phyloP scores from a whole-genome alignment of 2,888 invertebrate genomes.

The Lissonota sp. region DNA sequence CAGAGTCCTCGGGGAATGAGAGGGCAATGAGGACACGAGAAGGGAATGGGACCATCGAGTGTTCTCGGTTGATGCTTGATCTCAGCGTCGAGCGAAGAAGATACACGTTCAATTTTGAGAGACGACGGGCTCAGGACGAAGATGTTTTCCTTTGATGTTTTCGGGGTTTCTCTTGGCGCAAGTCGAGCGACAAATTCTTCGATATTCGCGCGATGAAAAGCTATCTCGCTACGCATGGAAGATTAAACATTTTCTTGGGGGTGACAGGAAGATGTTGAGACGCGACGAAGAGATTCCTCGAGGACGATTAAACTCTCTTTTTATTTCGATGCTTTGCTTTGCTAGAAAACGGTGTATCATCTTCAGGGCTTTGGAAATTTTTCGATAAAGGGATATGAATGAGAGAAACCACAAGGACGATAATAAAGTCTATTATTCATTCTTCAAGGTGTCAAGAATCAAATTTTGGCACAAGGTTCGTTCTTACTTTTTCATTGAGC shows the following conservation, averaged over 20 bases:
- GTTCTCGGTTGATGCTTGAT: constrained; percentile 10
- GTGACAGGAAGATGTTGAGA: neutral
- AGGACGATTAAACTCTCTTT: constrained; percentile 59
- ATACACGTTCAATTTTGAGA: constrained; percentile 35
- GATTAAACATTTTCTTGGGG: constrained; percentile 67
- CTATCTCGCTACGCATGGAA: constrained; percentile 67
- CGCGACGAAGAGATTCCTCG: constrained; percentile 31
- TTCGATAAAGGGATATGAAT: constrained; percentile 25
- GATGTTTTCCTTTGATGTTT: constrained; percentile 80
- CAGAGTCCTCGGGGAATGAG: constrained; percentile 38
- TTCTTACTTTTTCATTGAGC: neutral
- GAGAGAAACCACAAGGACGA: constrained; percentile 26
- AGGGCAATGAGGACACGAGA: constrained; percentile 53
- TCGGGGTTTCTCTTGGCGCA: constrained; percentile 76
- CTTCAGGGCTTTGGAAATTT: constrained; percentile 29
- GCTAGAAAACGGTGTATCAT: constrained; percentile 27
- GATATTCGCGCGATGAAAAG: constrained; percentile 83
- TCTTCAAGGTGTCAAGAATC: neutral
- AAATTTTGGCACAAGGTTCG: neutral
- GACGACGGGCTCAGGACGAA: constrained; percentile 55
- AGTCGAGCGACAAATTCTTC: constrained; percentile 83
- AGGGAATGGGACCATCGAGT: constrained; percentile 36
- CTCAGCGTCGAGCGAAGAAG: constrained; percentile 57
- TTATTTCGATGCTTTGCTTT: constrained; percentile 27
- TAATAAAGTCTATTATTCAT: neutral